Conservation (phyloP, 2,888 invertebrate genomes). For the Ctena decussata region DNA sequence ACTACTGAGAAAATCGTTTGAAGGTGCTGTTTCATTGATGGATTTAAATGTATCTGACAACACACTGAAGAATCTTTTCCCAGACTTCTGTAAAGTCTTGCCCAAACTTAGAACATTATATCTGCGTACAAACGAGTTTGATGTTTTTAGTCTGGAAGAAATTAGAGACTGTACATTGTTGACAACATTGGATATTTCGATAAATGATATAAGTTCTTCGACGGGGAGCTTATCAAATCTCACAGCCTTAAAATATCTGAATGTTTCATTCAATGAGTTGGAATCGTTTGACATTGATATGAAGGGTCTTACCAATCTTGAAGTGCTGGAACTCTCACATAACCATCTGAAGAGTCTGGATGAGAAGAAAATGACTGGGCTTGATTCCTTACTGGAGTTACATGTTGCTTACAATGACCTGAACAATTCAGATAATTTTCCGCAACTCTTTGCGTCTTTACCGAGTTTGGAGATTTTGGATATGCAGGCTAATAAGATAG, state of each 20-base stretch:
- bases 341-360: constrained; percentile 4
- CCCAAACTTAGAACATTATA: constrained; percentile 42
- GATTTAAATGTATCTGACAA: constrained; percentile 44
- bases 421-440: constrained; percentile 22
- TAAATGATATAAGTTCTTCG: constrained; percentile 20
- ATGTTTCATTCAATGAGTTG: constrained; percentile 36
- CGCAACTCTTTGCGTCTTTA: neutral
- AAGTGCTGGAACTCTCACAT: constrained; percentile 19
- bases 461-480: constrained; percentile 12
- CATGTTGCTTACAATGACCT: constrained; percentile 35
- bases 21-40: constrained; percentile 27
- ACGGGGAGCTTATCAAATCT: constrained; percentile 29
- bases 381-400: neutral
- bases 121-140: constrained; percentile 40
- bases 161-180: constrained; percentile 25
- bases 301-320: neutral
- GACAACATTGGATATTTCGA: constrained; percentile 44
- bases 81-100: constrained; percentile 49
- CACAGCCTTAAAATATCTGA: constrained; percentile 6
- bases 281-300: neutral
- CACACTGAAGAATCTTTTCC: constrained; percentile 30
- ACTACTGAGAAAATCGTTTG: constrained; percentile 44
- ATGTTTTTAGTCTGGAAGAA: constrained; percentile 39
- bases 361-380: neutral
- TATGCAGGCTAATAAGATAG: constrained; percentile 30